phyloP scores from a whole-genome alignment of 2,888 invertebrate genomes.

The Eilema caniola region DNA sequence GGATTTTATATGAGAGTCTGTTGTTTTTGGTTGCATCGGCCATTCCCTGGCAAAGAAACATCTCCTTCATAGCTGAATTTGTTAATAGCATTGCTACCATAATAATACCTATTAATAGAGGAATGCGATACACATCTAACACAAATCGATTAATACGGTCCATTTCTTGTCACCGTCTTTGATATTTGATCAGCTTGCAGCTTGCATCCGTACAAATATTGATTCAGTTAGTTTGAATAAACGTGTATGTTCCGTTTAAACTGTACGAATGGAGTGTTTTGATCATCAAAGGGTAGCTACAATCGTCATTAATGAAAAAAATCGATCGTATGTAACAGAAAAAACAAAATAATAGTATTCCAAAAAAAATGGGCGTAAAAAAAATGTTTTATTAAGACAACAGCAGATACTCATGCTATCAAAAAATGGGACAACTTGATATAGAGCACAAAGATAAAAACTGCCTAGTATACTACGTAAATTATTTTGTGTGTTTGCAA shows the following conservation, averaged over 20 bases:
- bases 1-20: not conserved
- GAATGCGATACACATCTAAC: not conserved
- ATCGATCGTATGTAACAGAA: not conserved
- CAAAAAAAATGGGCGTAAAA: too few species aligned
- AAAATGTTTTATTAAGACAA: too few species aligned
- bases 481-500: not conserved
- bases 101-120: not conserved
- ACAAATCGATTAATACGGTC: slow-evolving; percentile 23
- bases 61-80: not conserved
- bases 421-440: not conserved
- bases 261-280: not conserved
- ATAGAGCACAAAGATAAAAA: too few species aligned
- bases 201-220: slow-evolving; percentile 60
- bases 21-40: too few species aligned
- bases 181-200: slow-evolving; percentile 66
- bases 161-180: slow-evolving; percentile 55
- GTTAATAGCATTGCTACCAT: not conserved
- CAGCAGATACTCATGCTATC: not conserved
- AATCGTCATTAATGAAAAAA: not conserved
- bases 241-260: slow-evolving; percentile 19
- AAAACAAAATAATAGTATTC: not conserved
- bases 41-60: too few species aligned
- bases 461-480: too few species aligned
- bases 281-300: not conserved
- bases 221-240: slow-evolving; percentile 54